Base-by-base conservation (phyloP, 2,113 vertebrate species). In the Bucco capensis region DNA sequence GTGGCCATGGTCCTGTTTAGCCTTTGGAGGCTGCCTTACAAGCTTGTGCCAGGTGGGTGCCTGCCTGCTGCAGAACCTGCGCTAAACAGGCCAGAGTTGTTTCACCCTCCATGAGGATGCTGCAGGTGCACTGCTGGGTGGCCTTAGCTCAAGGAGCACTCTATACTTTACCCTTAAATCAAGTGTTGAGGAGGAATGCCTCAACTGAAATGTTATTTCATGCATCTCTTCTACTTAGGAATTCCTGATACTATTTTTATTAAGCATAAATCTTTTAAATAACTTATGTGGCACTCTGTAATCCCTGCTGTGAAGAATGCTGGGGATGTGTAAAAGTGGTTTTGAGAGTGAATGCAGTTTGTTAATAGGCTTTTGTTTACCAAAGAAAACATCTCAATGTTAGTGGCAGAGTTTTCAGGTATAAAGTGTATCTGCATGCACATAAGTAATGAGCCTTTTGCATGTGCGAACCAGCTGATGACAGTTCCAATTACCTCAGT, bases 11-110 rank as follows among this genome's bases (percentile, higher is more conserved):
- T 11, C 31, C n/a, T 25, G 19, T 37, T 66, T 42, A 27, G 37
- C 53, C 51, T 49, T 64, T 14, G 50, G 74, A n/a, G 0, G 5
- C n/a, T 56, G 70, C 46, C 31, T 21, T 0, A 0, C 13, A 47
- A 37, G 44, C 51, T 61, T 1, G 0, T 38, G 35, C 46, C 23
- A 8, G 44, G 13, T 2, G 2, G 38, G 44, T 25, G 5, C 12
- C 19, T 27, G 21, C 40, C 33, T 27, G 25, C 44, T 38, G 28
- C 51, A 72, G 83, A 44, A 30, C 44, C n/a, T 35, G 57, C 0
- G 0, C 38, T 18, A 49, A 38, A 3, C 61, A 56, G 22, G 3
- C 33, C 28, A 1, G 0, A 64, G 30, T 15, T 1, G 0, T 60
- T 50, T 42, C n/a, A 22, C 25, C 28, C 33, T 19, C 42, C 1